Evolutionary conservation across 2,797 vertebrate genomes (phyloP), one percentile per base, ranked within the genome.

Genomic region (Enteromius paludinosus): DNA sequence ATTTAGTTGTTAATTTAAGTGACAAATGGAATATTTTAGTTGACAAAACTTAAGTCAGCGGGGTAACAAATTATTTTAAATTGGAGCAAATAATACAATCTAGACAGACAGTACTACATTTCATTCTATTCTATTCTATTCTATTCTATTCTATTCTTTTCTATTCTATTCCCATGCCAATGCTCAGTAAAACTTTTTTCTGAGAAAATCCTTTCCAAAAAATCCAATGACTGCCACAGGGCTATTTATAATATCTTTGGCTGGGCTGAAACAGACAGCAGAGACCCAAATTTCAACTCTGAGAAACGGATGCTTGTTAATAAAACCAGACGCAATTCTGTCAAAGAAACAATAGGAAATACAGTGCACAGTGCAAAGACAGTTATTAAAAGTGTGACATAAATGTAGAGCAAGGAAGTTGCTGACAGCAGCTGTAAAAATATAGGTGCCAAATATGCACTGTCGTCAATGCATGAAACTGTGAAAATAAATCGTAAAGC

Each of bases 371-470:
- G 30, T 82, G 73, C n/a, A 79, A 35, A 75, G 25, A 81, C 74
- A 65, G 83, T 79, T 87, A 87, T 85, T 85, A 86, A 86, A 82
- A 85, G 78, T 83, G 54, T 72, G 83, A 78, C 70, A 86, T 70
- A 82, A 68, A 81, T 66, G 35, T 83, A 30, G 81, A 81, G 76
- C 83, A 83, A 69, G 71, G 68, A 82, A 82, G 73, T 59, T 85
- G 54, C 75, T 89, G 88, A 89, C 87, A 85, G 79, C 56, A 56
- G 71, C 78, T 76, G 45, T 72, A 68, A 82, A 88, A 76, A 86
- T 85, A 85, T 82, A 85, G 73, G 71, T 82, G 84, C 81, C 74
- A 72, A 82, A 69, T 30, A 86, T 77, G 66, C 74, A 79, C 59
- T 43, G 59, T 75, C 54, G 23, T 77, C 77, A 81, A 61, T 52